Base-by-base conservation (phyloP, 2,113 vertebrate species). In the Synodontis membranacea region DNA sequence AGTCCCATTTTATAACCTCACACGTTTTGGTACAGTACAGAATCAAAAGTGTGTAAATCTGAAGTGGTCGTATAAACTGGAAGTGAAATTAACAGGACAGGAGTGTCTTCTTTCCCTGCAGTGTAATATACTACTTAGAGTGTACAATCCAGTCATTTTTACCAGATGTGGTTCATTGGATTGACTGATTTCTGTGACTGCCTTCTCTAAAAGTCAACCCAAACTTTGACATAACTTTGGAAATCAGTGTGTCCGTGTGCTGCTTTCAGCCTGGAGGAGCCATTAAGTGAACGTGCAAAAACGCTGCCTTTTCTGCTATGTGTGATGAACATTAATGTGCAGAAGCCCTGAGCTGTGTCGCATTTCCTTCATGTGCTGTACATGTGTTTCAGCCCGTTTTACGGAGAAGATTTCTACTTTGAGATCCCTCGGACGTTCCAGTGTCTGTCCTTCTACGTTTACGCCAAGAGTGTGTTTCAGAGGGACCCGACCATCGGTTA, bases 351-450 rank as follows among this genome's bases (percentile, higher is more conserved):
- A n/a, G 66, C 48, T 72, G 68, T 58, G 52, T 39, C 64, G 19
- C 37, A 8, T 42, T 42, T 66, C 58, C 56, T 52, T 52, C 7
- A 44, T 87, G 68, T 90, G 87, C 87, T 87, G 86, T 88, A 86
- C 42, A 9, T 91, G 39, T 81, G 88, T 91, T 89, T 39, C 93
- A 99, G 98, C 93, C 98, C 97, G 14, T 98, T 99, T 93, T 99
- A 98, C 89, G 97, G 97, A 90, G 98, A 99, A 93, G 97, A 99
- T 91, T 99, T 99, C 94, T 99, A 97, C 93, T 99, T 99, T 92
- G 98, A 99, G 93, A 98, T 99, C 92, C 98, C 98, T 84, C 96
- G 98, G 89, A 95, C 95, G 80, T 99, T 99, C 95, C 98, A 98
- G 93, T 98, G 96, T 96, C 96, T 99, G 92, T 99, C 98, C 90